These are phyloP conservation scores for Patella vulgata DNA, from an alignment of 1,140 invertebrate species.

Conservation along the genomic window DNA sequence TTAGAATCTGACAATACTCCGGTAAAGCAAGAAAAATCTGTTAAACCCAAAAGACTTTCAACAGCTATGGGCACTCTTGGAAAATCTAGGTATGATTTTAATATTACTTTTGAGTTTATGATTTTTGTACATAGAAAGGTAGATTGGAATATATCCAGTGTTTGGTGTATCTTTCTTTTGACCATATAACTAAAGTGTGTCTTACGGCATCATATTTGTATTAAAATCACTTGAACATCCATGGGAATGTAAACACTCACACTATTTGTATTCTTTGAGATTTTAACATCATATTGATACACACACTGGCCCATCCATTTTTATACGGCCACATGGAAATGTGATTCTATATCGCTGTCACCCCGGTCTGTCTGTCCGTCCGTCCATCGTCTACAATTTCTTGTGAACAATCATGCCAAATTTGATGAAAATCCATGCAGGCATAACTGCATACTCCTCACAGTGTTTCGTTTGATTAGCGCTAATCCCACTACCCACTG, in stretches of 20 bases:
- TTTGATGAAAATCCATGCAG: too few relatives aligned
- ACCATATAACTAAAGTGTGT: neutral
- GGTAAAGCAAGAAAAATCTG: conserved; percentile 7
- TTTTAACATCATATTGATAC: neutral
- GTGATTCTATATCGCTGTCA: too few relatives aligned
- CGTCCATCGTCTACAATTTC: too few relatives aligned
- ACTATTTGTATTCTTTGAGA: neutral
- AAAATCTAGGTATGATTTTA: neutral
- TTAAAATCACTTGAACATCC: neutral
- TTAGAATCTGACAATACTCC: too few relatives aligned
- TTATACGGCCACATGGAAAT: too few relatives aligned
- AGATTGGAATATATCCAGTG: neutral
- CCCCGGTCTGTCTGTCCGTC: too few relatives aligned
- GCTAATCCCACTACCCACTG: too few relatives aligned
- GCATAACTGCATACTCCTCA: too few relatives aligned
- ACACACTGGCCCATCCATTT: too few relatives aligned
- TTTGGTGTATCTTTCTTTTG: neutral
- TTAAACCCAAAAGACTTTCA: neutral
- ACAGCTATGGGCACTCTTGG: neutral
- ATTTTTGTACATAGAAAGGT: neutral
- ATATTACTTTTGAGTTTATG: neutral
- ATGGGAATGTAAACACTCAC: conserved; percentile 1
- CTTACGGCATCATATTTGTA: neutral
- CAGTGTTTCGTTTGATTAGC: too few relatives aligned
- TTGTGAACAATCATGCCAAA: too few relatives aligned